Evolutionary conservation across 2,888 invertebrate species (phyloP).

Genomic region (Drosophila colorata): DNA sequence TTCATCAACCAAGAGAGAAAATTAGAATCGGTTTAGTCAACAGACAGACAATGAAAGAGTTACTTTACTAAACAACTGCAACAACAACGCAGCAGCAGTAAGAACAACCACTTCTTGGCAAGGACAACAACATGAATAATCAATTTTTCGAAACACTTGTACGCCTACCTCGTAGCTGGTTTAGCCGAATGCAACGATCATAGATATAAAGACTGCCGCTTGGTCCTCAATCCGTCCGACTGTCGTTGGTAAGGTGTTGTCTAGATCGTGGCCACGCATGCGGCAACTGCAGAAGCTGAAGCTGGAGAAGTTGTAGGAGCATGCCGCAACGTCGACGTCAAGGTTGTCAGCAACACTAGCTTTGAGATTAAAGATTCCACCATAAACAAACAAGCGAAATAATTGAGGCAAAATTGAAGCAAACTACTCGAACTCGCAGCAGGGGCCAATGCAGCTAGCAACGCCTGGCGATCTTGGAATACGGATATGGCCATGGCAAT

Average conservation of each 20-base stretch:
- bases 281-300: slow-evolving; percentile 45
- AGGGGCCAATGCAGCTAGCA: slow-evolving; percentile 22
- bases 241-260: slow-evolving; percentile 60
- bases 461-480: slow-evolving; percentile 50
- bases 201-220: slow-evolving; percentile 48
- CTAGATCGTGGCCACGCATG: slow-evolving; percentile 77
- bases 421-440: slow-evolving; percentile 61
- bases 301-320: slow-evolving; percentile 29
- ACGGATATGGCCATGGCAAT: slow-evolving; percentile 61
- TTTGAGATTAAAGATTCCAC: slow-evolving; percentile 80
- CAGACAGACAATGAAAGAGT: slow-evolving; percentile 1
- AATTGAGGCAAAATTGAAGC: slow-evolving; percentile 82
- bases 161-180: slow-evolving; percentile 11
- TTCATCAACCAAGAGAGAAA: no score
- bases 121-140: slow-evolving; percentile 75
- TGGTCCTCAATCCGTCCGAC: slow-evolving; percentile 28
- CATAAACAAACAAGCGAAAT: slow-evolving; percentile 82
- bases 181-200: slow-evolving; percentile 46
- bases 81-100: slow-evolving; percentile 8
- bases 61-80: slow-evolving; percentile 3
- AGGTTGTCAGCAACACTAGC: slow-evolving; percentile 70
- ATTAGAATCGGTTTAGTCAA: no score
- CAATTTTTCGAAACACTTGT: slow-evolving; percentile 74
- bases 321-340: slow-evolving; percentile 51
- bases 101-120: slow-evolving; percentile 36